Percentiles rank a stretch among this genome's conserved stretches.
Evolutionary conservation across 2,888 invertebrate genomes (phyloP).

Genomic region (Pterobdella sp.): DNA sequence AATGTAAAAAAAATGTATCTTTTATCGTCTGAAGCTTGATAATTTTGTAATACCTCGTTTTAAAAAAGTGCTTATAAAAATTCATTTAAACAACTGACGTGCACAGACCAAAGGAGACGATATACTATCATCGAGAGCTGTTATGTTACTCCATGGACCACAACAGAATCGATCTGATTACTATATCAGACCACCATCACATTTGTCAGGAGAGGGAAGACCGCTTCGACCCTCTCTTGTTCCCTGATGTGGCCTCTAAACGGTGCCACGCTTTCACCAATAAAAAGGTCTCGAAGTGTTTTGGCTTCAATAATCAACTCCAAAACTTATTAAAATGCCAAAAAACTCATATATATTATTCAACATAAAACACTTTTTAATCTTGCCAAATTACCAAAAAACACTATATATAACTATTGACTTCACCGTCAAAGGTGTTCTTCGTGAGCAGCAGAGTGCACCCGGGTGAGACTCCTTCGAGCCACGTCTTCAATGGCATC

Average conservation of each 20-base stretch:
- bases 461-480: conserved; percentile 83
- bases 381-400: neutral
- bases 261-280: conserved; percentile 65
- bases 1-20: no score
- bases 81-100: no score
- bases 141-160: conserved; percentile 69
- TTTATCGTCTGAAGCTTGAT: no score
- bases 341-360: no score
- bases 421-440: conserved; percentile 58
- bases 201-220: conserved; percentile 65
- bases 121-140: conserved; percentile 77
- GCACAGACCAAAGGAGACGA: conserved; percentile 46
- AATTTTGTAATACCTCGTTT: no score
- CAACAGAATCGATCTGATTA: conserved; percentile 70
- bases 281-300: conserved; percentile 45
- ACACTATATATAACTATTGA: neutral
- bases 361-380: neutral
- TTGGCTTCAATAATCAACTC: neutral
- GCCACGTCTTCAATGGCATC: conserved; percentile 81
- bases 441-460: conserved; percentile 81
- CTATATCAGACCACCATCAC: conserved; percentile 72
- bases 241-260: conserved; percentile 62
- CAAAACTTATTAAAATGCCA: no score
- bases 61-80: no score
- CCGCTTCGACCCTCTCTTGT: conserved; percentile 55